phyloP scores from a whole-genome alignment of 1,140 invertebrate species.

The Drosophila nigromelanica region DNA sequence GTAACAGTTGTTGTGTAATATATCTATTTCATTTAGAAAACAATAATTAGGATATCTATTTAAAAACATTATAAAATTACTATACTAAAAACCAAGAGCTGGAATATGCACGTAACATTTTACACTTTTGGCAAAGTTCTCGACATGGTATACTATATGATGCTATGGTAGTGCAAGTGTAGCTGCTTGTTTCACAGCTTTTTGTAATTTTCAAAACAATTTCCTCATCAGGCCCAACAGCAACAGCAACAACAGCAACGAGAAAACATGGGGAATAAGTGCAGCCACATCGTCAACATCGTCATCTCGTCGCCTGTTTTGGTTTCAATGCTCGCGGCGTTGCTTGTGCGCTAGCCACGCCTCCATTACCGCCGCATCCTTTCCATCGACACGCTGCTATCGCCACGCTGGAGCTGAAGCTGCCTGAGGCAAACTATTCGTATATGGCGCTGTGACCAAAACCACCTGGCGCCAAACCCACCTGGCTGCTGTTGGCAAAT shows the following conservation, averaged over 20 bases:
- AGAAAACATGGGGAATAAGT: conserved; percentile 40
- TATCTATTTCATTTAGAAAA: too few relatives aligned
- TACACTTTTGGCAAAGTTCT: background rate
- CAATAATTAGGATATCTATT: too few relatives aligned
- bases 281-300: conserved; percentile 63
- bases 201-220: conserved; percentile 73
- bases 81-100: background rate
- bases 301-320: conserved; percentile 56
- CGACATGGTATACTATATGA: background rate
- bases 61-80: too few relatives aligned
- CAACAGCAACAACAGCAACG: conserved; percentile 10
- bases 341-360: conserved; percentile 35
- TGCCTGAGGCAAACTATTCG: conserved; percentile 1
- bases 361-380: background rate
- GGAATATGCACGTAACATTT: background rate
- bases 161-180: background rate
- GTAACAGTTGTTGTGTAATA: too few relatives aligned
- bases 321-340: conserved; percentile 66
- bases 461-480: conserved; percentile 51
- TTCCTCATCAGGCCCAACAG: conserved; percentile 66
- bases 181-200: conserved; percentile 24
- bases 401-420: background rate
- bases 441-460: conserved; percentile 8
- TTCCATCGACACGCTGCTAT: background rate
- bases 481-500: conserved; percentile 52